phyloP scores from a whole-genome alignment of 2,797 vertebrate species.

The Eurystomus glaucurus region DNA sequence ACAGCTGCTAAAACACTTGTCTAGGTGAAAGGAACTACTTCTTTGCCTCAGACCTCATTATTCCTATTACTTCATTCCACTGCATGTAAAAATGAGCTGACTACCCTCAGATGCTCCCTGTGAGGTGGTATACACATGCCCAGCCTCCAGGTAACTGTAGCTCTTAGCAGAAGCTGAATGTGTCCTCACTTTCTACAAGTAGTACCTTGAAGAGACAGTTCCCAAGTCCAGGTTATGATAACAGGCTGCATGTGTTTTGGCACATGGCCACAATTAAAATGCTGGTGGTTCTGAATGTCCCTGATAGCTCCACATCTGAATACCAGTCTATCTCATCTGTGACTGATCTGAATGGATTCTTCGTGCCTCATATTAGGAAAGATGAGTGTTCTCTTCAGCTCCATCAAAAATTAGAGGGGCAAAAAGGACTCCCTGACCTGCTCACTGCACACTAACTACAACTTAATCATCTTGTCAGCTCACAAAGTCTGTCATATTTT shows the following conservation, averaged over 20 bases:
- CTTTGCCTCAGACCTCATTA: background rate
- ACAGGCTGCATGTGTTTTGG: background rate
- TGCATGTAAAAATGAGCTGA: background rate
- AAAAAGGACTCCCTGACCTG: background rate
- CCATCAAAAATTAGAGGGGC: background rate
- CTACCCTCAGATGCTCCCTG: background rate
- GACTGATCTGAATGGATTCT: background rate
- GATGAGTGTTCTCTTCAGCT: background rate
- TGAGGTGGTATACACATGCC: rapidly evolving
- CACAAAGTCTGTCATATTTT: background rate
- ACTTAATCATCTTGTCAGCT: background rate
- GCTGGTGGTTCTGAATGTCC: background rate
- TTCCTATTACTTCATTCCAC: background rate
- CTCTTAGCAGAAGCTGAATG: background rate
- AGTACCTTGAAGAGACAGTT: background rate
- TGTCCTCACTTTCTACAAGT: background rate
- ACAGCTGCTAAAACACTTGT: conserved; percentile 24
- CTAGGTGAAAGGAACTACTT: conserved; percentile 24
- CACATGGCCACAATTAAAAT: background rate
- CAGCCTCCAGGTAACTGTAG: background rate
- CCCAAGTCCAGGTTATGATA: background rate
- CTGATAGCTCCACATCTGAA: background rate
- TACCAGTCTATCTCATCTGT: rapidly evolving
- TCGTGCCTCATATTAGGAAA: background rate
- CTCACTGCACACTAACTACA: background rate